Conservation (phyloP, 2,113 vertebrate genomes). For the Rattus rattus region DNA sequence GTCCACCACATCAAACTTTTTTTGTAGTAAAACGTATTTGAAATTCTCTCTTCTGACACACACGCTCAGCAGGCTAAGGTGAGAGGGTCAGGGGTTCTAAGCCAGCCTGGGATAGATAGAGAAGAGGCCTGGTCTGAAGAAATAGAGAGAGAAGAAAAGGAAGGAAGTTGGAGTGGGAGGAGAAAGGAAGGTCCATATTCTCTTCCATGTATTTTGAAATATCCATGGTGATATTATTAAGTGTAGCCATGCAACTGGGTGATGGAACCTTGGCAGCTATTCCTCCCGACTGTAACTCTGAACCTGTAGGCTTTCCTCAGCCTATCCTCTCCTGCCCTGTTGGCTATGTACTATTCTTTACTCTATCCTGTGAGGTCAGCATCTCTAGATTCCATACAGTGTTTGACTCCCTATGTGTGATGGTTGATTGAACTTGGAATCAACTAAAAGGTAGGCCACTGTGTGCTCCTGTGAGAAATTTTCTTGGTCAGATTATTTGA, state of each 20-base stretch:
- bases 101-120: not conserved
- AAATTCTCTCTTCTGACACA: not conserved
- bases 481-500: not conserved
- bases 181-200: not conserved
- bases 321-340: not conserved
- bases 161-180: not conserved
- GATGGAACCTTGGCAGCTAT: no score
- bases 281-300: not conserved
- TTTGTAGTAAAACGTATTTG: not conserved
- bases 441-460: not conserved
- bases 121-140: not conserved
- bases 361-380: not conserved
- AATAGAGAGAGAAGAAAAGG: not conserved
- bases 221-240: not conserved
- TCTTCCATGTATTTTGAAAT: not conserved
- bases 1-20: not conserved
- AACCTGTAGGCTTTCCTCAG: not conserved
- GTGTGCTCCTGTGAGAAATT: not conserved
- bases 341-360: no score
- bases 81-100: not conserved
- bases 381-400: not conserved
- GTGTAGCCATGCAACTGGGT: not conserved
- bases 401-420: not conserved
- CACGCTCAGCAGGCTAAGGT: not conserved
- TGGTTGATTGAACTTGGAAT: not conserved